Percentiles rank a stretch among this genome's conserved stretches.
Conservation (phyloP, 1,140 invertebrate species). For the Leptinotarsa lineolata region DNA sequence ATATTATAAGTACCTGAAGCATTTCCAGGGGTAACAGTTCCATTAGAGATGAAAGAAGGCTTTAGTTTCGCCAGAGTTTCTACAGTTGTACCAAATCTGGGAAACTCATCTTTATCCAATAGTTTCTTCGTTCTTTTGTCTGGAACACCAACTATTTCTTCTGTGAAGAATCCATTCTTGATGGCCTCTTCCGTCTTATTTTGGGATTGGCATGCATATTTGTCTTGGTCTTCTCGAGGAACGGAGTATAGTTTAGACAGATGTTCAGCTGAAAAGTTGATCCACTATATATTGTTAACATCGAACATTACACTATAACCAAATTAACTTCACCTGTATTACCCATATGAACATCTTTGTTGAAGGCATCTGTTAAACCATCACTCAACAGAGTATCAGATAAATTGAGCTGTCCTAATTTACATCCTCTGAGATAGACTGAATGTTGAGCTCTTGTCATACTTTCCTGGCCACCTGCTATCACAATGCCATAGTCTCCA, state of each 20-base stretch:
- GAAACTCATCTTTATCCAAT: slow-evolving; percentile 71
- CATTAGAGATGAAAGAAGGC: slow-evolving; percentile 67
- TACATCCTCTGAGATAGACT: slow-evolving; percentile 69
- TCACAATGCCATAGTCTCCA: slow-evolving; percentile 72
- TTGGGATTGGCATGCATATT: slow-evolving; percentile 75
- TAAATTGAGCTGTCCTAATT: slow-evolving; percentile 71
- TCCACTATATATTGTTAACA: too few relatives aligned
- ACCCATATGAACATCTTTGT: slow-evolving; percentile 78
- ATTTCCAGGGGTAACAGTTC: slow-evolving; percentile 80
- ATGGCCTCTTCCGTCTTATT: slow-evolving; percentile 69
- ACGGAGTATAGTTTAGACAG: slow-evolving; percentile 73
- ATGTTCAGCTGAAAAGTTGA: slow-evolving; percentile 70
- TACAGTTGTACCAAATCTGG: slow-evolving; percentile 64
- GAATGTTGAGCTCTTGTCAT: slow-evolving; percentile 83
- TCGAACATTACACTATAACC: too few relatives aligned
- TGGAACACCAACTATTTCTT: slow-evolving; percentile 74
- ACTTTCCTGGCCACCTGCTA: slow-evolving; percentile 84
- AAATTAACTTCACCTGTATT: slow-evolving; percentile 67
- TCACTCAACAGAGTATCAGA: slow-evolving; percentile 76
- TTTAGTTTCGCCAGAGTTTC: slow-evolving; percentile 66
- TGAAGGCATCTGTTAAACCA: slow-evolving; percentile 81
- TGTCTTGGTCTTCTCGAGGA: slow-evolving; percentile 75
- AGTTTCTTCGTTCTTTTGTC: slow-evolving; percentile 60
- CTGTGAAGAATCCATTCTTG: slow-evolving; percentile 67
- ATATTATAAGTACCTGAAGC: slow-evolving; percentile 63